These are phyloP conservation scores for Callopanchax toddi DNA, from an alignment of 2,113 vertebrate genomes.

Conservation along the genomic window DNA sequence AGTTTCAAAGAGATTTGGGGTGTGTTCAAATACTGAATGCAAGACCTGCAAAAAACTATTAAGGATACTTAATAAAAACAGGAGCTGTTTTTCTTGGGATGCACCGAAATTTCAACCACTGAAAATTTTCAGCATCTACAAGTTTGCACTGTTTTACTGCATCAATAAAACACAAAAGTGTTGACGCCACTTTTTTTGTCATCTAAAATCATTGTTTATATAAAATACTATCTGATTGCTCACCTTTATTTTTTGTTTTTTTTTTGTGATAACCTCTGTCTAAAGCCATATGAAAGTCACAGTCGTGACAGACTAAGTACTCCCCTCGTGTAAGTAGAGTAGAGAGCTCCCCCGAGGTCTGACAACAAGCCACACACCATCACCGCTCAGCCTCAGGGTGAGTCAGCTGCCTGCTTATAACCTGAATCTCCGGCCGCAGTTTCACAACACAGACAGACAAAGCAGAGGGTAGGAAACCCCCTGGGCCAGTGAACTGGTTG, in stretches of 20 bases:
- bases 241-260: not conserved
- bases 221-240: not conserved
- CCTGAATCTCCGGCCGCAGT: slow-evolving; percentile 58
- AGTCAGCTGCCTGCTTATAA: slow-evolving; percentile 72
- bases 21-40: too few species aligned
- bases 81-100: too few species aligned
- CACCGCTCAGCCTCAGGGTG: slow-evolving; percentile 57
- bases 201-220: not conserved
- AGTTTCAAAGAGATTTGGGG: too few species aligned
- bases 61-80: too few species aligned
- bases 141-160: too few species aligned
- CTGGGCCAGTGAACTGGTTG: slow-evolving; percentile 40
- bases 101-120: too few species aligned
- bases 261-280: slow-evolving; percentile 36
- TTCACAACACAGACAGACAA: slow-evolving; percentile 61
- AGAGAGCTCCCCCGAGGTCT: slow-evolving; percentile 60
- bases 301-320: slow-evolving; percentile 55
- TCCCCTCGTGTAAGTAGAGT: slow-evolving; percentile 55
- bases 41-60: too few species aligned
- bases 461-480: slow-evolving; percentile 62
- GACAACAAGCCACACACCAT: slow-evolving; percentile 65
- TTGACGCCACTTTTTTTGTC: too few species aligned
- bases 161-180: not conserved
- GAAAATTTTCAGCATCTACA: not conserved
- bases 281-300: slow-evolving; percentile 37